Evolutionary conservation across 2,888 invertebrate genomes (phyloP), one percentile per base, ranked within the genome.

Genomic region (Idaea aversata): DNA sequence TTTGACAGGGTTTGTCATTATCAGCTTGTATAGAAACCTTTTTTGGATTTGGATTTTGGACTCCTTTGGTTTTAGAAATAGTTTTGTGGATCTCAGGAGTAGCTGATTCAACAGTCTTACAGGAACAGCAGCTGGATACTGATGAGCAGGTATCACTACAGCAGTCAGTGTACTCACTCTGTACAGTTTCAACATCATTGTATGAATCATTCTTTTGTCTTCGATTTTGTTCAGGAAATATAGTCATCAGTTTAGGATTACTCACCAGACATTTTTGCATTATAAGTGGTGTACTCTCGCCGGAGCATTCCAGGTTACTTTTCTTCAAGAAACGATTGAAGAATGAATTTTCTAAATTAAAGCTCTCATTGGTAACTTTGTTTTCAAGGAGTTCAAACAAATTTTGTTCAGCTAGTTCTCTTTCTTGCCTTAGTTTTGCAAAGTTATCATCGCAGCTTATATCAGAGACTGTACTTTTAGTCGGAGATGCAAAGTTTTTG

Each of bases 341-440:
- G 62, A 95, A 94, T 62, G 95, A 95, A 58, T 95, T 95, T 63
- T 95, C 94, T 69, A 96, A 93, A 79, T 94, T 95, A 74, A 97
- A 96, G 79, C 96, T 96, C 34, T 96, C 95, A 80, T 94, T 93
- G 61, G 94, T 92, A 5, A 95, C 95, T 83, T 96, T 96, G 76
- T 95, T 94, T 86, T 97, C 97, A 57, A 97, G 86, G 5, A 96
- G 82, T 79, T 97, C 97, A 87, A 97, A 97, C 78, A 97, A 94
- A 68, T 94, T 94, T 70, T 97, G 93, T 78, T 97, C 96, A 47
- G 95, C 95, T 2, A 86, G 74, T 84, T 94, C 94, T 77, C 85
- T 90, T 35, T 90, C 90, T 25, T 84, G 81, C 15, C 73, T 78
- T 4, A 85, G 70, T 79, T 77, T 89, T 70, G 59, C 70, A 38